These are phyloP conservation scores for Tympanoctomys barrerae DNA, from an alignment of 2,797 vertebrate species.

Conservation along the genomic window DNA sequence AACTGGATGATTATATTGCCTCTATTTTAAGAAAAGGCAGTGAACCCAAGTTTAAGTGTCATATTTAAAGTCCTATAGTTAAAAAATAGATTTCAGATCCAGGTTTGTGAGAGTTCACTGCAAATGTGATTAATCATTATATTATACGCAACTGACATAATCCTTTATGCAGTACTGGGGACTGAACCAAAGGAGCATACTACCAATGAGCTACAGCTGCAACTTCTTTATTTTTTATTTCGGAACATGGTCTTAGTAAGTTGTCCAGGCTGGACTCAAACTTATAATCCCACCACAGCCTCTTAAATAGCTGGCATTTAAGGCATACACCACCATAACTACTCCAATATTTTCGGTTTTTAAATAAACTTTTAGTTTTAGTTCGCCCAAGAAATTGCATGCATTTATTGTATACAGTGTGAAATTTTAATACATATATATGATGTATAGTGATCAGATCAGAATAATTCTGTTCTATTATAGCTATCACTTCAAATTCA, in stretches of 20 bases:
- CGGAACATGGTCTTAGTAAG: neutral
- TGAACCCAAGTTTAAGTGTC: neutral
- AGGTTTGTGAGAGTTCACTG: neutral
- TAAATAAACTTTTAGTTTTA: neutral
- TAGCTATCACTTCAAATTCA: neutral
- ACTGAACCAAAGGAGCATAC: neutral
- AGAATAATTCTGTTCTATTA: neutral
- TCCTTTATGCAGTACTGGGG: neutral
- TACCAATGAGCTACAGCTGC: neutral
- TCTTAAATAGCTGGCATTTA: neutral
- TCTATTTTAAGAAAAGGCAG: neutral
- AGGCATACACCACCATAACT: neutral
- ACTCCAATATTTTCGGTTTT: neutral
- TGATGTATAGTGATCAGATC: neutral
- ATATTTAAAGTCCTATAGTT: neutral
- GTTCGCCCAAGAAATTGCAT: neutral
- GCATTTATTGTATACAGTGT: neutral
- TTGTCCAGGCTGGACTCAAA: neutral
- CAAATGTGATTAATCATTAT: neutral
- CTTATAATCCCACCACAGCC: neutral
- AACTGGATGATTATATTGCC: neutral
- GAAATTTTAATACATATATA: neutral
- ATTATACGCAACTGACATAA: neutral
- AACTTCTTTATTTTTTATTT: neutral
- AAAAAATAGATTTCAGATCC: slow-evolving; percentile 23